phyloP scores from a whole-genome alignment of 64 coral and sea anemone species.

The Dendrophyllia cribrosa region DNA sequence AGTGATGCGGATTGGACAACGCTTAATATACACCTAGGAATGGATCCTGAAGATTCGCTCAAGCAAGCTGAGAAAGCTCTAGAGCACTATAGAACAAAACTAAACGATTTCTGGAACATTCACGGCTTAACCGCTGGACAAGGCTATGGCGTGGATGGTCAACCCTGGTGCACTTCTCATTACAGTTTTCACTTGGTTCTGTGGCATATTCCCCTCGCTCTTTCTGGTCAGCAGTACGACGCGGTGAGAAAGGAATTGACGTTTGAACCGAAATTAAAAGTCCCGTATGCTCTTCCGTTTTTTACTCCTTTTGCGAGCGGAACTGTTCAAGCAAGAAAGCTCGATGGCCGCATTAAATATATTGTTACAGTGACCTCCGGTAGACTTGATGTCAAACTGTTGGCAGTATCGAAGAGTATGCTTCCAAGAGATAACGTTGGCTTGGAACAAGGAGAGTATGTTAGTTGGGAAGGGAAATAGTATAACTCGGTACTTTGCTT shows the following conservation, averaged over 20 bases:
- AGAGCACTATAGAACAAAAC: conserved; percentile 78
- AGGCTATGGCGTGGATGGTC: conserved; percentile 84
- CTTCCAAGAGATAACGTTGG: conserved; percentile 28
- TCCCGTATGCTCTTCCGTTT: conserved; percentile 88
- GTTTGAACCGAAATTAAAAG: conserved; percentile 75
- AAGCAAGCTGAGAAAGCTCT: conserved; percentile 82
- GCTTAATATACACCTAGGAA: conserved; percentile 78
- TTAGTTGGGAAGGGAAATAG: conserved; percentile 35
- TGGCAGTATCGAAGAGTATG: conserved; percentile 56
- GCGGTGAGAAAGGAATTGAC: conserved; percentile 60
- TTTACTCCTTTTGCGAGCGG: conserved; percentile 83
- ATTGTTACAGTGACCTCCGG: conserved; percentile 70
- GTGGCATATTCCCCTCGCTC: conserved; percentile 91
- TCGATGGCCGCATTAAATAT: background rate
- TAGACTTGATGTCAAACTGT: conserved; percentile 56
- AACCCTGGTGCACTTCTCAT: conserved; percentile 93
- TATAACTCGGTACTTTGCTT: background rate
- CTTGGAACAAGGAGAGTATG: conserved; percentile 24
- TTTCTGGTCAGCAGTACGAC: conserved; percentile 93
- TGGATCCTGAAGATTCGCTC: conserved; percentile 66
- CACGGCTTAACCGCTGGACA: conserved; percentile 90
- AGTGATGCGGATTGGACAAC: conserved; percentile 80
- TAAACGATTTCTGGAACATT: conserved; percentile 95
- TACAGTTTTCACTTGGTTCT: conserved; percentile 91
- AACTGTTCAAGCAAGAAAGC: conserved; percentile 69